Base-by-base conservation (phyloP, 2,888 invertebrate genomes). In the Mellilla xanthometata region DNA sequence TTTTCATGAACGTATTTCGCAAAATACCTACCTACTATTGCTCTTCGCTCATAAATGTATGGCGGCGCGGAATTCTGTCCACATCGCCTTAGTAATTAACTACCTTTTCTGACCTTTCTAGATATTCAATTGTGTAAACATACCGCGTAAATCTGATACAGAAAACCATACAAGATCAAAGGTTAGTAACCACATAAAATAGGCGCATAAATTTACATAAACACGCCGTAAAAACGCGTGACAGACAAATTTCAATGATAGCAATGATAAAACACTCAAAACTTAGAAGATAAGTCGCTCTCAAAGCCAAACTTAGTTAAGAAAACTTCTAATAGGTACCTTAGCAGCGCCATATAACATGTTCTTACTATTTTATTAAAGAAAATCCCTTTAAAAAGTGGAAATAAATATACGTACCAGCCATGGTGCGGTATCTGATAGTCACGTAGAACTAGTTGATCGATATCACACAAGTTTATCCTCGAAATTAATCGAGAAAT, bases 401-500 rank as follows among this genome's bases (percentile, higher is more conserved):
- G 49, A 60, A 49, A 40, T 40, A 7, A 39, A 24, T 31, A 10
- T 55, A 69, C 81, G 45, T 60, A 82, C 84, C 81, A 58, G 83
- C 76, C 84, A 84, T 84, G 50, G 65, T 65, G 57, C 42, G 29
- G 39, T 45, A 49, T 39, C 52, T 19, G 49, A 40, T 48, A 52
- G 57, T 58, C 57, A 58, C 57, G 57, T 57, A 55, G 46, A n/a
- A 28, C 45, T 48, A 50, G 48, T 45, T 30, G 50, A 22, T 7
- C 22, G 10, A 15, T 22, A 31, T n/a, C n/a, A 31, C 12, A 19
- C 28, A n/a, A 15, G 12, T 35, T 42, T 28, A 12, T 43, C 39
- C 47, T 49, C 44, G 50, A 51, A 52, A 36, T 49, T 13, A 43
- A 48, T 46, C 52, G 50, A 47, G 31, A 44, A 49, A 24, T 15